These are phyloP conservation scores for Calliopsis andreniformis DNA, from an alignment of 1,140 invertebrate genomes.

Conservation along the genomic window DNA sequence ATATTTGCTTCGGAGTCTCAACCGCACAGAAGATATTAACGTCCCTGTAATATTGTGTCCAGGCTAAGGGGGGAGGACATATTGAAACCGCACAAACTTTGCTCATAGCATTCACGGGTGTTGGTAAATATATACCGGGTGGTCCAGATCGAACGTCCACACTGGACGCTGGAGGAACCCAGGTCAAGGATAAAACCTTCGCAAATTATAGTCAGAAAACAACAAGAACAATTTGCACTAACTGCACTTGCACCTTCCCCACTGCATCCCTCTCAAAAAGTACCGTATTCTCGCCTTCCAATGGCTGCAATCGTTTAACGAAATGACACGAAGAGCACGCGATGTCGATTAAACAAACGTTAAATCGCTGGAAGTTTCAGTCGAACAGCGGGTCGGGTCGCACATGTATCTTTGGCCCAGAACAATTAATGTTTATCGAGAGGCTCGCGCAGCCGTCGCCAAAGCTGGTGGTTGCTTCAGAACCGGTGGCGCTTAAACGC, in stretches of 20 bases:
- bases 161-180: neutral
- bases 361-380: slow-evolving; percentile 38
- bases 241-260: neutral
- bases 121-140: slow-evolving; percentile 68
- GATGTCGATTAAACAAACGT: slow-evolving; percentile 36
- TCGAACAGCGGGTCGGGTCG: slow-evolving; percentile 12
- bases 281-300: slow-evolving; percentile 1
- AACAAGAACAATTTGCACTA: neutral
- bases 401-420: slow-evolving; percentile 41
- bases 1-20: slow-evolving; percentile 69
- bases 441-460: slow-evolving; percentile 69
- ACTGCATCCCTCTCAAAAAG: neutral
- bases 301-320: neutral
- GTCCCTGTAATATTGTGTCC: slow-evolving; percentile 73
- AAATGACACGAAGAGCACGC: neutral
- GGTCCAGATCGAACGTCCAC: slow-evolving; percentile 38
- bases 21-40: slow-evolving; percentile 74
- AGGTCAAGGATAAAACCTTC: neutral
- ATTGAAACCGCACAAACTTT: slow-evolving; percentile 77
- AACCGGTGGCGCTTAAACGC: slow-evolving; percentile 67
- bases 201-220: too few species aligned
- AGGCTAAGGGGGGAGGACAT: slow-evolving; percentile 65
- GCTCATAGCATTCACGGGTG: slow-evolving; percentile 67
- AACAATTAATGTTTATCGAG: slow-evolving; percentile 68
- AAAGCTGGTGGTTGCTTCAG: slow-evolving; percentile 70